These are phyloP conservation scores for Oxystoma pomonae DNA, from an alignment of 2,888 invertebrate genomes.

Conservation along the genomic window DNA sequence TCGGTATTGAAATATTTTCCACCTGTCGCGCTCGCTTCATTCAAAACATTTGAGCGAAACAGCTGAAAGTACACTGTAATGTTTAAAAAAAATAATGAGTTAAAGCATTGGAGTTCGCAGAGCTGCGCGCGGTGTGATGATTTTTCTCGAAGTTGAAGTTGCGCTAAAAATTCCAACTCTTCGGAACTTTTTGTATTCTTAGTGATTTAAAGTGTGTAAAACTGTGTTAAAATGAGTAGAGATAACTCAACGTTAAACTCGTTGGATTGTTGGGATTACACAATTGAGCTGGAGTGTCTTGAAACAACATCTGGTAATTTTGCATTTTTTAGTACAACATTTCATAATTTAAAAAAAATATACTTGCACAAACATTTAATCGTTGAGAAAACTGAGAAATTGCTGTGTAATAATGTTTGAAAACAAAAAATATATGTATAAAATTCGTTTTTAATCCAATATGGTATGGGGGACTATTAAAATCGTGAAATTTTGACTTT, in stretches of 20 bases:
- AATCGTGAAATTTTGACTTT: no score
- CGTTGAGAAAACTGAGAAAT: no score
- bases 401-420: no score
- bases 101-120: neutral
- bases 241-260: slow-evolving; percentile 53
- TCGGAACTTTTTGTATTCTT: no score
- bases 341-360: no score
- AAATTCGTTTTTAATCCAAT: no score
- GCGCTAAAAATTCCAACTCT: no score
- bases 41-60: neutral
- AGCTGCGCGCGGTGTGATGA: neutral
- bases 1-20: neutral
- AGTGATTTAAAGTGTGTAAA: neutral
- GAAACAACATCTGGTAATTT: slow-evolving; percentile 69
- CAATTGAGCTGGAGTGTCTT: slow-evolving; percentile 76
- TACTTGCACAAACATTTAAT: no score
- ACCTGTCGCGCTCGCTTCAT: neutral
- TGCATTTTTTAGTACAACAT: no score
- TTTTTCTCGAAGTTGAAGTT: neutral
- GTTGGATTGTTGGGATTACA: slow-evolving; percentile 81
- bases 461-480: no score
- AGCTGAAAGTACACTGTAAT: neutral
- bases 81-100: neutral
- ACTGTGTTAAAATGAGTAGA: slow-evolving; percentile 35
- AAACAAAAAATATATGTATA: no score